Evolutionary conservation across 1,140 invertebrate genomes (phyloP).

Genomic region (Pararge aegeria): DNA sequence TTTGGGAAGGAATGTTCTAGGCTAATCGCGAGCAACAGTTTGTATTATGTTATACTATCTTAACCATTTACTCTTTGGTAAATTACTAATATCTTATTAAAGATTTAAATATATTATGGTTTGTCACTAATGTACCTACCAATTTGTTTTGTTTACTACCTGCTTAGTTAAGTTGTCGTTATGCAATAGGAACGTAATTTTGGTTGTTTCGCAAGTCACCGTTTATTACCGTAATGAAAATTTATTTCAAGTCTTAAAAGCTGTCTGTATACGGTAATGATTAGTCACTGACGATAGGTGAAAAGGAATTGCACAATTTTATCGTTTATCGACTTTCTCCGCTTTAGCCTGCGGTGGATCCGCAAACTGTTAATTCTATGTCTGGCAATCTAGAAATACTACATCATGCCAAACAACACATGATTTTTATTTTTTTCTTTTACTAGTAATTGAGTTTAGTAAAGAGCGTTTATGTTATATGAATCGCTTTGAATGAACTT

Average conservation of each 20-base stretch:
- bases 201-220: slow-evolving; percentile 21
- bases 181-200: slow-evolving; percentile 10
- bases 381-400: background rate
- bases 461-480: too few relatives aligned
- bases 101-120: too few relatives aligned
- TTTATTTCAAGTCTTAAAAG: slow-evolving; percentile 16
- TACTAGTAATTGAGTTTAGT: background rate
- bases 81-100: too few relatives aligned
- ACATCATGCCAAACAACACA: background rate
- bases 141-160: background rate
- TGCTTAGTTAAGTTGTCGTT: slow-evolving; percentile 9
- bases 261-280: slow-evolving; percentile 10
- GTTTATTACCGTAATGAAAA: slow-evolving; percentile 16
- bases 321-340: slow-evolving; percentile 23
- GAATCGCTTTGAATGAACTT: too few relatives aligned
- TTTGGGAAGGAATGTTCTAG: too few relatives aligned
- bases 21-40: too few relatives aligned
- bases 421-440: background rate
- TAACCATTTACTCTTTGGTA: background rate
- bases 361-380: slow-evolving; percentile 1
- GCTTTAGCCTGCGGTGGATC: slow-evolving; percentile 6
- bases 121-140: background rate
- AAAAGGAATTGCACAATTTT: slow-evolving; percentile 24
- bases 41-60: too few relatives aligned
- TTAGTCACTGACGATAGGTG: slow-evolving; percentile 16